Conservation (phyloP, 2,113 vertebrate species). For the Pardalotus punctatus region DNA sequence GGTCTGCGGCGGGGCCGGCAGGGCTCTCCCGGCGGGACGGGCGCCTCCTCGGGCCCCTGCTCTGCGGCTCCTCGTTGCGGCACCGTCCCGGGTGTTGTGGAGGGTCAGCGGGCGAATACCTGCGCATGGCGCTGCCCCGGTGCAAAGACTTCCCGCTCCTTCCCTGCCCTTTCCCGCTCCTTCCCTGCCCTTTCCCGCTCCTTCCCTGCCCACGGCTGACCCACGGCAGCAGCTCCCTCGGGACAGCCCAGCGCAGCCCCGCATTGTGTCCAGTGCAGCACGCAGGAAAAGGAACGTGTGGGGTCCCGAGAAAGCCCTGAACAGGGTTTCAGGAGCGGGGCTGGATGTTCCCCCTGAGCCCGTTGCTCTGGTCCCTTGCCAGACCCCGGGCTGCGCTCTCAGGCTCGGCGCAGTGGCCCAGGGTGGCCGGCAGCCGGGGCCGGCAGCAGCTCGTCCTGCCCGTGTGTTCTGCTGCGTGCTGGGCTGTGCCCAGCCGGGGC, state of each 20-base stretch:
- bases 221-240: neutral
- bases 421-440: too few relatives aligned
- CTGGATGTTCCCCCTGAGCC: too few relatives aligned
- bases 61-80: neutral
- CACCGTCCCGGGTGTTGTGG: neutral
- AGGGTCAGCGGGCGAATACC: neutral
- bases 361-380: accelerated
- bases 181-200: too few relatives aligned
- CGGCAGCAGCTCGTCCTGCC: neutral
- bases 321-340: neutral
- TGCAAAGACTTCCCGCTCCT: neutral
- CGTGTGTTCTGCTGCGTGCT: neutral
- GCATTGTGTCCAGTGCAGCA: neutral
- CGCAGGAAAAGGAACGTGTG: accelerated
- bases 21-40: neutral
- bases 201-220: neutral
- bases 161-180: too few relatives aligned
- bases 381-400: too few relatives aligned
- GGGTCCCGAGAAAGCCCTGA: neutral
- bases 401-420: neutral
- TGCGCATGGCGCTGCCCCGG: neutral
- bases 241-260: neutral
- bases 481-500: neutral
- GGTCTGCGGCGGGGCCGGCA: neutral
- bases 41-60: neutral